A percentile compares a stretch with the other conserved stretches of the same genome.
Conservation (phyloP, 1,140 invertebrate species). For the Tetraneura akinire region DNA sequence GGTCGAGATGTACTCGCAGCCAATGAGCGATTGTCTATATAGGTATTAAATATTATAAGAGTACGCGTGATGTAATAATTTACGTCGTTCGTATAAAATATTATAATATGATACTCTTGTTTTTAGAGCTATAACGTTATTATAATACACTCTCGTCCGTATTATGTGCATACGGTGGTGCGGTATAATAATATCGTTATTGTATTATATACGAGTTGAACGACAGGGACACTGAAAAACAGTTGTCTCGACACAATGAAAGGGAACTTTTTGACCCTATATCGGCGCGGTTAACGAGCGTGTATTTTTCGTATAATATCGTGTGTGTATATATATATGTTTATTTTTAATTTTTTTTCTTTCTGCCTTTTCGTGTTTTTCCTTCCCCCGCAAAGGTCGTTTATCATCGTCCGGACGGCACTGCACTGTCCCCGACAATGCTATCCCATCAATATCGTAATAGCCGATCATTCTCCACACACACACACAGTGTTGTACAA, state of each 20-base stretch:
- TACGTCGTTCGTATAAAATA: too few species aligned
- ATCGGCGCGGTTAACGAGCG: constrained; percentile 43
- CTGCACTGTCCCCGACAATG: constrained; percentile 48
- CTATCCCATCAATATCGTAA: constrained; percentile 42
- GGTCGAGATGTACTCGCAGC: too few species aligned
- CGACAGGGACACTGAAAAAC: constrained; percentile 45
- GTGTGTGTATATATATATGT: background rate
- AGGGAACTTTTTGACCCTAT: constrained; percentile 50
- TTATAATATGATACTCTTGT: too few species aligned
- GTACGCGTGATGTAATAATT: too few species aligned
- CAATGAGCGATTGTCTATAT: too few species aligned
- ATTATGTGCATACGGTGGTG: too few species aligned
- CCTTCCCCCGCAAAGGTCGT: constrained; percentile 21
- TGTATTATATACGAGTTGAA: too few species aligned
- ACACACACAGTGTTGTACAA: too few species aligned
- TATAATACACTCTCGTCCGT: too few species aligned
- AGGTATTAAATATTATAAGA: too few species aligned
- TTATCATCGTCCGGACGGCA: constrained; percentile 46
- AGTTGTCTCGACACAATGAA: constrained; percentile 43
- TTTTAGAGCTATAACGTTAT: too few species aligned
- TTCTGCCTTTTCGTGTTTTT: background rate
- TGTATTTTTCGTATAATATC: constrained; percentile 20
- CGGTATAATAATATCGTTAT: too few species aligned
- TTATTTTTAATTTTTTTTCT: background rate
- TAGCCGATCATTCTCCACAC: constrained; percentile 35